Conservation (phyloP, 2,113 vertebrate genomes). For the Amphilophus citrinellus region DNA sequence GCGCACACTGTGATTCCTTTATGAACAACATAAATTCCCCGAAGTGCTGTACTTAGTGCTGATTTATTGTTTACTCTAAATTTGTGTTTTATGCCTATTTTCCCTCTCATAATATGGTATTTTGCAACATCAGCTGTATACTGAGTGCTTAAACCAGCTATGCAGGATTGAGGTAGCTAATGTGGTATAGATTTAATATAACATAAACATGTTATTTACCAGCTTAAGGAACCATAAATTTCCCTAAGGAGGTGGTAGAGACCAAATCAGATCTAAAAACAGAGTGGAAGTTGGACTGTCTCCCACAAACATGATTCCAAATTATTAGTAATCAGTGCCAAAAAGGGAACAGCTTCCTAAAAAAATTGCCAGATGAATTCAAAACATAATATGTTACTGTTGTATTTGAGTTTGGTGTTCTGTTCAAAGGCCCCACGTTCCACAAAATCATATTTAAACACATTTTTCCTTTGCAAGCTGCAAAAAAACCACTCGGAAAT, state of each 20-base stretch:
- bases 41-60: background rate
- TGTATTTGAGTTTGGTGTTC: background rate
- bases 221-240: slow-evolving; percentile 4
- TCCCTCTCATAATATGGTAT: background rate
- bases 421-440: background rate
- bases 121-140: background rate
- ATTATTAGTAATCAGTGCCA: background rate
- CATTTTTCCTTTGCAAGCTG: background rate
- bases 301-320: no score
- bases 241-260: background rate
- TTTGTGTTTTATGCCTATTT: background rate
- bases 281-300: background rate
- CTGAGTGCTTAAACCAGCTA: background rate
- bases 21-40: background rate
- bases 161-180: background rate
- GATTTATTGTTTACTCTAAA: background rate
- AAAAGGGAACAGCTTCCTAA: background rate
- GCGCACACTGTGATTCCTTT: background rate
- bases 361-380: background rate
- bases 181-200: background rate
- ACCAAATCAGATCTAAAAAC: background rate
- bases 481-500: background rate
- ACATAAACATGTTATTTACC: background rate
- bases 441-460: background rate
- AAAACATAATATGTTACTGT: no score